Evolutionary conservation across 2,113 vertebrate genomes (phyloP).

Genomic region (Corythornis cristatus): DNA sequence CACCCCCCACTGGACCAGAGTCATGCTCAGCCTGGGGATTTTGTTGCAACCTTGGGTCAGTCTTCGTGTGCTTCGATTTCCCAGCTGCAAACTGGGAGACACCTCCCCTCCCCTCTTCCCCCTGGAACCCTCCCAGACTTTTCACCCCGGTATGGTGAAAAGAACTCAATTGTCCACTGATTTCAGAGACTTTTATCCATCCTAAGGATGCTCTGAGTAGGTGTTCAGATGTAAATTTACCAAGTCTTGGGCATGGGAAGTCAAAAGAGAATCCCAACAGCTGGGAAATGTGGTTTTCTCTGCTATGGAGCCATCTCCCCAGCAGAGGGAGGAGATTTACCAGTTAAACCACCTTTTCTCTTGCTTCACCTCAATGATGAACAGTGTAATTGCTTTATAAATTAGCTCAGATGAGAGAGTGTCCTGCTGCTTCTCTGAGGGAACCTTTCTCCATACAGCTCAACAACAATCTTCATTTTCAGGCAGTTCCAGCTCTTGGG

Average conservation of each 20-base stretch:
- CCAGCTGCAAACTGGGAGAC: background rate
- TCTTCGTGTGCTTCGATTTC: background rate
- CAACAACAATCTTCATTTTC: background rate
- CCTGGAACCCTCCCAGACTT: background rate
- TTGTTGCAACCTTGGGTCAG: background rate
- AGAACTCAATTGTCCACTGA: background rate
- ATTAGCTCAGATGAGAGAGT: background rate
- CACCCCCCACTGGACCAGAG: background rate
- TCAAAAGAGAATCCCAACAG: background rate
- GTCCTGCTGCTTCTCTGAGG: background rate
- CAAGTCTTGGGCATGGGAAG: rapidly evolving
- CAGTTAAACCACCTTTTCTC: background rate
- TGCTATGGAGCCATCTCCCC: conserved; percentile 18
- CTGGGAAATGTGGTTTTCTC: background rate
- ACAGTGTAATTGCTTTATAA: background rate
- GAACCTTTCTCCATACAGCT: background rate
- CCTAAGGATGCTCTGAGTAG: too few species aligned
- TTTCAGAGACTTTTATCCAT: background rate
- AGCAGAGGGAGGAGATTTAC: conserved; percentile 45
- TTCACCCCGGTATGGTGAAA: background rate
- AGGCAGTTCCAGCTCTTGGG: background rate
- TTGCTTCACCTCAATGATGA: background rate
- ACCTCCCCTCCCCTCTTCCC: background rate
- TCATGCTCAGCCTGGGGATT: background rate
- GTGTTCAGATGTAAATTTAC: background rate